A percentile compares a stretch with the other conserved stretches of the same genome.
Evolutionary conservation across 2,797 vertebrate genomes (phyloP).

Genomic region (Telmatherina bonti): DNA sequence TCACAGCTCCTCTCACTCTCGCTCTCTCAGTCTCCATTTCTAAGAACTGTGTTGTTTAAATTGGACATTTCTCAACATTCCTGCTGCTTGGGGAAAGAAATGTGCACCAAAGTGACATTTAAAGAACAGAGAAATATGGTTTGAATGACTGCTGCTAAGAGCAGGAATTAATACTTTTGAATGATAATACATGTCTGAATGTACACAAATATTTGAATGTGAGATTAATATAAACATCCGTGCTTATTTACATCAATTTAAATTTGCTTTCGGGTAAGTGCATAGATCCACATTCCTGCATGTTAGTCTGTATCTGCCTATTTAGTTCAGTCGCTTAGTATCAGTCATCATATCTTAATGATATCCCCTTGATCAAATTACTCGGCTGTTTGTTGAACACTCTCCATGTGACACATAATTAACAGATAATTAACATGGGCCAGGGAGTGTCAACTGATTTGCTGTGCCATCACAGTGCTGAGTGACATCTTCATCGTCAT

Average conservation of each 20-base stretch:
- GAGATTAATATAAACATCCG: neutral
- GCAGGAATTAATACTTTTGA: neutral
- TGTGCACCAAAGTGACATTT: slow-evolving; percentile 56
- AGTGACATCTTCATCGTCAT: slow-evolving; percentile 76
- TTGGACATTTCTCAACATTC: slow-evolving; percentile 66
- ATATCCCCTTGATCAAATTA: slow-evolving; percentile 73
- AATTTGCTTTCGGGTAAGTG: slow-evolving; percentile 9
- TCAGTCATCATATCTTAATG: slow-evolving; percentile 65
- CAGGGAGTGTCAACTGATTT: slow-evolving; percentile 76
- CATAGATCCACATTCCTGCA: neutral
- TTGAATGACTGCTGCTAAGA: slow-evolving; percentile 39
- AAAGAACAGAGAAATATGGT: slow-evolving; percentile 37
- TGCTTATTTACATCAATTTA: slow-evolving; percentile 46
- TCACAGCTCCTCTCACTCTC: slow-evolving; percentile 31
- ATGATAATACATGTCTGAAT: neutral
- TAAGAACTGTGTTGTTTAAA: slow-evolving; percentile 67
- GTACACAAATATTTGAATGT: slow-evolving; percentile 22
- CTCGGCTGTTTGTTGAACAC: slow-evolving; percentile 75
- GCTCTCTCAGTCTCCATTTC: slow-evolving; percentile 42
- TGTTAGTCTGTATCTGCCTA: slow-evolving; percentile 14
- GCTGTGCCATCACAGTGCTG: slow-evolving; percentile 59
- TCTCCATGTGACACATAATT: slow-evolving; percentile 70
- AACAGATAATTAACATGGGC: slow-evolving; percentile 73
- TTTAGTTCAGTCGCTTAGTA: slow-evolving; percentile 12
- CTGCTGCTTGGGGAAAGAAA: slow-evolving; percentile 56